Evolutionary conservation across 1,140 invertebrate genomes (phyloP), one percentile per base, ranked within the genome.

Genomic region (Cylas formicarius): DNA sequence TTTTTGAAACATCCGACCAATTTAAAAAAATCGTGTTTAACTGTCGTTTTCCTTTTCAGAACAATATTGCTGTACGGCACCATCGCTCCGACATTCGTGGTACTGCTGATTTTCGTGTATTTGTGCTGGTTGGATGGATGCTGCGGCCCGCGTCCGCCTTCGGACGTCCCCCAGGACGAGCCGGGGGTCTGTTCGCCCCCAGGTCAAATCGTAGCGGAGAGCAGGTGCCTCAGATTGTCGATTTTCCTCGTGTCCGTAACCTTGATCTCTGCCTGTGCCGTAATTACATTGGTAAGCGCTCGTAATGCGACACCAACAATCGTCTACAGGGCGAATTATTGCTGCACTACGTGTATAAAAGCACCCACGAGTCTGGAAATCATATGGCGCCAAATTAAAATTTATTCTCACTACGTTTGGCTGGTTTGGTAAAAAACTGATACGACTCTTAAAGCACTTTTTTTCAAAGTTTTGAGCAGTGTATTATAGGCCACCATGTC

Each of bases 201-300:
- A 31, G 67, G 72, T 44, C 68, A 78, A 64, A 74, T 82, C 13
- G 77, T 83, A 11, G 71, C 76, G 21, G 74, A 70, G 38, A 81
- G 77, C 55, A 67, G 77, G 22, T 80, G 74, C 57, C 66, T 84
- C 11, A 67, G 82, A 43, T 59, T 84, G 20, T 72, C 78, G 2
- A 76, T 82, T 55, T 84, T 84, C 57, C 55, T 82, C 6, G 68
- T 82, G 4, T 74, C 78, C 6, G 74, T 78, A n/a, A 58, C 72
- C 21, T 67, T 84, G 11, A 77, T 84, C 35, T 74, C 77, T 5
- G 65, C 75, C 0, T 82, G 79, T 55, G 75, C 81, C 20, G 74
- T 84, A 18, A 76, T 84, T 19, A 81, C 80, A 50, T 66, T 84
- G 68, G 82, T 84, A 71, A 74, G 71, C 63, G 19, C 13, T 37